Evolutionary conservation across 2,113 vertebrate species (phyloP).

Genomic region (Callorhinus ursinus): DNA sequence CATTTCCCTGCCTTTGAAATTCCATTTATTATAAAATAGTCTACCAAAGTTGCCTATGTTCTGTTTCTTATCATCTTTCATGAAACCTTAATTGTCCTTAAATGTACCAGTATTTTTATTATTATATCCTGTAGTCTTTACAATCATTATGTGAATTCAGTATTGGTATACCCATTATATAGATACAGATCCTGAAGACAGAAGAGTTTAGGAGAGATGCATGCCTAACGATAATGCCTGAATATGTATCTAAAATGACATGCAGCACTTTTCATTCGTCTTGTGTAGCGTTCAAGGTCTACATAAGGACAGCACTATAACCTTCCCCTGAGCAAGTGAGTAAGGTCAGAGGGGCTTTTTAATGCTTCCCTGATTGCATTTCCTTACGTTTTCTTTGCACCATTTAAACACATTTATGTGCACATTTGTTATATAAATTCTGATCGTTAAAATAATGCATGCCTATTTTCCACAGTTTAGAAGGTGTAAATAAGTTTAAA

Average conservation of each 20-base stretch:
- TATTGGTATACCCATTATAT: not conserved
- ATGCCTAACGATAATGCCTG: not conserved
- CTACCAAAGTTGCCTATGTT: not conserved
- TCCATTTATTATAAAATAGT: not conserved
- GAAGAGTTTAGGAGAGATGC: not conserved
- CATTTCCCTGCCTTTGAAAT: not conserved
- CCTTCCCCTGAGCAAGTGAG: not conserved
- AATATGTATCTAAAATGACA: not conserved
- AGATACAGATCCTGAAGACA: not conserved
- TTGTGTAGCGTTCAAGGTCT: not conserved
- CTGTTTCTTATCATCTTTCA: not conserved
- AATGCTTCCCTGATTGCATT: not conserved
- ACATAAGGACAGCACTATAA: rapidly evolving
- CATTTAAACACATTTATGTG: not conserved
- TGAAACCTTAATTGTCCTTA: not conserved
- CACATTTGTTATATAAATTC: conserved; percentile 10
- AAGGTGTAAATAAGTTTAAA: conserved; percentile 53
- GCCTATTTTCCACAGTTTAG: not conserved
- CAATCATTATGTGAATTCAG: not conserved
- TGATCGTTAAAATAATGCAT: conserved; percentile 31
- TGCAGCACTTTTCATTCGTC: not conserved
- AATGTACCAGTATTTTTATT: not conserved
- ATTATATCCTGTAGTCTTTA: not conserved
- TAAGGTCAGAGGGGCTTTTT: not conserved
- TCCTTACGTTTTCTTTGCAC: not conserved